Evolutionary conservation across 2,113 vertebrate species (phyloP), one percentile per base, ranked within the genome.

Genomic region (Phylloscopus trochilus): DNA sequence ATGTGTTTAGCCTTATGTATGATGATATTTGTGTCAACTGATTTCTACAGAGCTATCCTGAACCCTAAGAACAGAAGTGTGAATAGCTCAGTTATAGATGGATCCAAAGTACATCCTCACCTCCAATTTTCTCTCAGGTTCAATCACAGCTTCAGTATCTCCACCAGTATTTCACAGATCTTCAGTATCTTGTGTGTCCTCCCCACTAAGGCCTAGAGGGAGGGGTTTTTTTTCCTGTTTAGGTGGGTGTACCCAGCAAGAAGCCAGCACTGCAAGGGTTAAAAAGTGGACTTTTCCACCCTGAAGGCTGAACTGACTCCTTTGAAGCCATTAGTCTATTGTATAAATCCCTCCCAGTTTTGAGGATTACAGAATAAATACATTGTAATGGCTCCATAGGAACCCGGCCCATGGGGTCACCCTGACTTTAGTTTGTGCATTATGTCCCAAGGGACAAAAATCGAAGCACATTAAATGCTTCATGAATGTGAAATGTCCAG

Each of bases 311-410:
- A 56, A 22, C 21, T 8, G 59, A 69, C 52, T 95, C 91, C 84
- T 95, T 94, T 96, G 95, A 97, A 97, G 94, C 89, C 66, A 41
- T 91, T 88, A 93, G 90, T 94, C 90, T 63, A 88, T 97, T 95
- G 84, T 95, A 63, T 83, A 96, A 93, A 97, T 90, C 85, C 94
- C 94, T 62, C 72, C 92, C 51, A 62, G 90, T 93, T 96, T 92
- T 53, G 74, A 92, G 91, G 95, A 91, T 96, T 95, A 96, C 74
- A 70, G 72, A 95, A 90, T 84, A 95, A 91, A 94, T 80, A 92
- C 87, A 90, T 92, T 94, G 95, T 74, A 94, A 94, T 77, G 82
- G 79, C 93, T 93, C 91, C 3, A 1, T 83, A 96, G 93, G 90
- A 95, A 74, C 84, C 87, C 41, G 75, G 90, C 82, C 95, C 6